These are phyloP conservation scores for Scaptomyza montana DNA, from an alignment of 1,140 invertebrate species.

Conservation along the genomic window DNA sequence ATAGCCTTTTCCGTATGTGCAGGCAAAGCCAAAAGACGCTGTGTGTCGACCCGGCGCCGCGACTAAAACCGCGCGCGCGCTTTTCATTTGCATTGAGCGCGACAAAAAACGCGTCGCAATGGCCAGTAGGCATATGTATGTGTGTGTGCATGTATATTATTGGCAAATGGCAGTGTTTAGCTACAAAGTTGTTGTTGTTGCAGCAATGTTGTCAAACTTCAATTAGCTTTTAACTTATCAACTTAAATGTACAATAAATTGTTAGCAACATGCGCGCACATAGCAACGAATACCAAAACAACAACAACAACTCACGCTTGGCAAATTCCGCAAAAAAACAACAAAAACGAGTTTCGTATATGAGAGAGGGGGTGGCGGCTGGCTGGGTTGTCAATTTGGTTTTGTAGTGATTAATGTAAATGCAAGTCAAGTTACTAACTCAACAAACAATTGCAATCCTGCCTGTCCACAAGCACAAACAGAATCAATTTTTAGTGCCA, in stretches of 20 bases:
- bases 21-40: slow-evolving; percentile 26
- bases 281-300: slow-evolving; percentile 5
- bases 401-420: slow-evolving; percentile 14
- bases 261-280: background rate
- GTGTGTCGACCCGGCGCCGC: slow-evolving; percentile 38
- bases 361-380: background rate
- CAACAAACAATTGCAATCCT: slow-evolving; percentile 13
- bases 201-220: slow-evolving; percentile 57
- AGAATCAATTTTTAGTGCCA: slow-evolving; percentile 1
- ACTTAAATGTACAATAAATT: slow-evolving; percentile 74
- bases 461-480: background rate
- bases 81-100: slow-evolving; percentile 19
- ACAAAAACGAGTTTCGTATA: slow-evolving; percentile 58
- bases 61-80: slow-evolving; percentile 23
- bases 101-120: slow-evolving; percentile 25
- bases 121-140: background rate
- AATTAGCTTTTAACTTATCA: slow-evolving; percentile 77
- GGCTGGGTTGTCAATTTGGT: background rate
- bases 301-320: slow-evolving; percentile 51
- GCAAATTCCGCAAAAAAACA: slow-evolving; percentile 52
- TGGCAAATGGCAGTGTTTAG: slow-evolving; percentile 24
- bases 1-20: slow-evolving; percentile 71
- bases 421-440: slow-evolving; percentile 53
- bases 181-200: slow-evolving; percentile 24
- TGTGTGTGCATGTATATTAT: background rate